A percentile compares a stretch with the other conserved stretches of the same genome.
These are phyloP conservation scores for Periplaneta americana DNA, from an alignment of 1,140 invertebrate genomes.

Conservation along the genomic window DNA sequence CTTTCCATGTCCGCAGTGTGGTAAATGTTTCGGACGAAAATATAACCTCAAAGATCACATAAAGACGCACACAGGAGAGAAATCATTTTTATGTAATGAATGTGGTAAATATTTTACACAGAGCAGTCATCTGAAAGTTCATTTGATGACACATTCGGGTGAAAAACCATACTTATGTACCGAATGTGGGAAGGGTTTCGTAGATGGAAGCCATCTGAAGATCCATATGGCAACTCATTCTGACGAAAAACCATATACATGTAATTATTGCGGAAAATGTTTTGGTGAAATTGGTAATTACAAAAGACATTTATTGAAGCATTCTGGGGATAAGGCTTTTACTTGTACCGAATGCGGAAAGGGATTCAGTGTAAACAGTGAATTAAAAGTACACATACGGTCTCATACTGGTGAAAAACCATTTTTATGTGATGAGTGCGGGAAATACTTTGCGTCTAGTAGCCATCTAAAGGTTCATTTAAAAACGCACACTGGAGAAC, in stretches of 20 bases:
- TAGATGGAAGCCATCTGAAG: conserved; percentile 62
- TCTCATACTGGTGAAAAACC: conserved; percentile 47
- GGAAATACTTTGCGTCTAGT: conserved; percentile 10
- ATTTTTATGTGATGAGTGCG: conserved; percentile 50
- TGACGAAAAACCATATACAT: conserved; percentile 26
- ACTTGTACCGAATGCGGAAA: conserved; percentile 64
- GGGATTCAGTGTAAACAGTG: conserved; percentile 51
- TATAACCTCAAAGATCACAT: conserved; percentile 38
- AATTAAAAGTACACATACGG: conserved; percentile 43
- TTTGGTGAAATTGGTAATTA: background rate
- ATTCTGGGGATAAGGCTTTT: conserved; percentile 63
- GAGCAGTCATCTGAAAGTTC: conserved; percentile 56
- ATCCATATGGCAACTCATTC: conserved; percentile 48
- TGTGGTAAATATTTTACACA: conserved; percentile 63
- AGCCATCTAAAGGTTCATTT: conserved; percentile 9
- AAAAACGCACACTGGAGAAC: conserved; percentile 28
- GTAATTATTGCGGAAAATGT: background rate
- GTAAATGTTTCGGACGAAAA: conserved; percentile 37
- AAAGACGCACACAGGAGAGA: conserved; percentile 45
- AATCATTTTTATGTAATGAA: conserved; percentile 58
- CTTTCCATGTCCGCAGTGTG: conserved; percentile 43
- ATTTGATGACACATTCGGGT: conserved; percentile 54
- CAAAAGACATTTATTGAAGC: background rate
- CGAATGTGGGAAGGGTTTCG: conserved; percentile 60
- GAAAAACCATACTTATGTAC: conserved; percentile 58